A percentile compares a stretch with the other conserved stretches of the same genome.
Conservation (phyloP, 2,797 vertebrate species). For the Myiothlypis coronata region DNA sequence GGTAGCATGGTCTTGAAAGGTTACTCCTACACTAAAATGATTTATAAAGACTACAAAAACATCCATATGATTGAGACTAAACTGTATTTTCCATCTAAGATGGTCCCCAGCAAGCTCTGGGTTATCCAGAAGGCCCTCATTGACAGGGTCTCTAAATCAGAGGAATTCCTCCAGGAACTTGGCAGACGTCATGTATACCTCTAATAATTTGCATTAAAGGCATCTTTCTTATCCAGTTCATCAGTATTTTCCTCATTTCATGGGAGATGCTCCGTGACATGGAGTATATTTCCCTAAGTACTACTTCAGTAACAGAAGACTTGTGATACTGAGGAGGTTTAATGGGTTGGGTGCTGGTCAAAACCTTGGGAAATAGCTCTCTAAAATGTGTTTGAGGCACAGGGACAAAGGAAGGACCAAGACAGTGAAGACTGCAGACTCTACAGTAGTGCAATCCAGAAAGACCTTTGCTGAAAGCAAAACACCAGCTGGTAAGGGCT, state of each 20-base stretch:
- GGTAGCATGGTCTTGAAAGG: neutral
- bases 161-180: neutral
- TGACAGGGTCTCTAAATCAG: neutral
- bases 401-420: neutral
- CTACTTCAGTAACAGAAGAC: neutral
- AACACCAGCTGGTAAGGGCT: neutral
- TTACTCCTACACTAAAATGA: neutral
- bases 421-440: neutral
- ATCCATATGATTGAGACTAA: neutral
- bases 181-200: neutral
- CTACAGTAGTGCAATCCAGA: neutral
- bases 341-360: neutral
- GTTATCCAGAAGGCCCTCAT: neutral
- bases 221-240: neutral
- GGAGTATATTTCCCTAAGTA: neutral
- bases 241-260: neutral
- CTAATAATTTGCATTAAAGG: neutral
- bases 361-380: neutral
- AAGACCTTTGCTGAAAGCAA: neutral
- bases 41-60: neutral
- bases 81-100: neutral
- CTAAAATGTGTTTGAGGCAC: neutral
- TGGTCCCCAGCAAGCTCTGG: accelerated
- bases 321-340: neutral
- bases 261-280: neutral